A percentile compares a stretch with the other conserved stretches of the same genome.
phyloP scores from a whole-genome alignment of 2,113 vertebrate genomes.

The Corythaixoides concolor region DNA sequence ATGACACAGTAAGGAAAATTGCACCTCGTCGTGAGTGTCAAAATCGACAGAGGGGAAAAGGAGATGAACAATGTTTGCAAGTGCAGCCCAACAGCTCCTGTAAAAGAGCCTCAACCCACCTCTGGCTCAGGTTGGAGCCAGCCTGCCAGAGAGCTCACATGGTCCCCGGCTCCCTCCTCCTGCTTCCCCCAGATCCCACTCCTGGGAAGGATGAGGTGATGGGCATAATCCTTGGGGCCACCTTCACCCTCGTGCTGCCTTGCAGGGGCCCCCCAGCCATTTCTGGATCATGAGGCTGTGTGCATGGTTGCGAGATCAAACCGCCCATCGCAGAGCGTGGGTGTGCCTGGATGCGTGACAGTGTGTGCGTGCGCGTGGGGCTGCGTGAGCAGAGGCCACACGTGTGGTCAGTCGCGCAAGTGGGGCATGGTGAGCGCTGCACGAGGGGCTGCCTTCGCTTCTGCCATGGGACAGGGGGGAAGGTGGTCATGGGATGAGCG shows the following conservation, averaged over 20 bases:
- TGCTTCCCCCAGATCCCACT: not conserved
- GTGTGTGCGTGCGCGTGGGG: accelerated
- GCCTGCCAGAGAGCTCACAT: accelerated
- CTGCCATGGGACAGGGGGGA: accelerated
- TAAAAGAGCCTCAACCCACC: not conserved
- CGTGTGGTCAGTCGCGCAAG: not conserved
- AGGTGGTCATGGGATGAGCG: not conserved
- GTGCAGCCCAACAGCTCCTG: not conserved
- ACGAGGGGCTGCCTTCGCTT: not conserved
- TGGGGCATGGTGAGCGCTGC: not conserved
- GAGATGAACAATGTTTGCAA: not conserved
- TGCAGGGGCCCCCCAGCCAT: not conserved
- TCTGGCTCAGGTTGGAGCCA: not conserved
- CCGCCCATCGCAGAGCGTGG: accelerated
- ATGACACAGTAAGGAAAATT: not conserved
- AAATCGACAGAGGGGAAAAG: not conserved
- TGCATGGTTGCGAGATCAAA: not conserved
- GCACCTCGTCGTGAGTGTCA: not conserved
- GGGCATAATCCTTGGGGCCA: accelerated
- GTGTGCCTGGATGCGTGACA: accelerated
- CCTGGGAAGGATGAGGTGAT: not conserved
- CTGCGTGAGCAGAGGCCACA: not conserved
- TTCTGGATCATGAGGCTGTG: not conserved
- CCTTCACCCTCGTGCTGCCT: accelerated
- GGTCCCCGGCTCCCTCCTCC: too few species aligned